Conservation (phyloP, 30 jellyfish, hydroid and myxozoan genomes). For the Cassiopea xamachana region DNA sequence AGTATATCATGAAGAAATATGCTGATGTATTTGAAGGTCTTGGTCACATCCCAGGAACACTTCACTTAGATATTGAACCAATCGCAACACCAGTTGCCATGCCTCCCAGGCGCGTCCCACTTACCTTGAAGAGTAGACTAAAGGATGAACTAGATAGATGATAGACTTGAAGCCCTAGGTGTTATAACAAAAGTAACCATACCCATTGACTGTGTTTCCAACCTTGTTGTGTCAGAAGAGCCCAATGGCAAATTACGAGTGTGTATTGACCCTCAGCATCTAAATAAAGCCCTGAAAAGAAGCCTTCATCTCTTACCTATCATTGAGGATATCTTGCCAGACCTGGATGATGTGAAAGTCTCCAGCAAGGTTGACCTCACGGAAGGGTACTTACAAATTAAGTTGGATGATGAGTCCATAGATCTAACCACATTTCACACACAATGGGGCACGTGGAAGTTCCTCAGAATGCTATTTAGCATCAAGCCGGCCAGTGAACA, state of each 20-base stretch:
- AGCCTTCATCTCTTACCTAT: constrained; percentile 17
- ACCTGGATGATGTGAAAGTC: constrained; percentile 22
- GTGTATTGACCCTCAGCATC: constrained; percentile 16
- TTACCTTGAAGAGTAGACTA: constrained; percentile 5
- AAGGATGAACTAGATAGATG: constrained; percentile 22
- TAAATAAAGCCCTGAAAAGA: neutral
- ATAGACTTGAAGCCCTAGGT: neutral
- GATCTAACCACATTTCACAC: constrained; percentile 8
- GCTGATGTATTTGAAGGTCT: constrained; percentile 30
- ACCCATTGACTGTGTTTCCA: constrained; percentile 16
- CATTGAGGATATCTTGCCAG: constrained; percentile 28
- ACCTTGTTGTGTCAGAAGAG: constrained; percentile 8
- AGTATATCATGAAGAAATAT: neutral
- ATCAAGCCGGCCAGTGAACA: constrained; percentile 38
- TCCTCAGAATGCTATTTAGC: constrained; percentile 10
- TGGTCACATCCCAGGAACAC: constrained; percentile 46
- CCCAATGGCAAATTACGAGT: constrained; percentile 11
- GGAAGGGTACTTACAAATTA: constrained; percentile 2
- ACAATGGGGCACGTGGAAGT: constrained; percentile 25
- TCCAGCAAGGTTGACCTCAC: constrained; percentile 35
- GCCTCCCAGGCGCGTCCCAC: constrained; percentile 9
- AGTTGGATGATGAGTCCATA: neutral
- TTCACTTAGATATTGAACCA: constrained; percentile 9
- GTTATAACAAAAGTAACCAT: constrained; percentile 20
- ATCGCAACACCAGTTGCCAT: constrained; percentile 10